These are phyloP conservation scores for Harpagus bidentatus DNA, from an alignment of 2,113 vertebrate species.

Conservation along the genomic window DNA sequence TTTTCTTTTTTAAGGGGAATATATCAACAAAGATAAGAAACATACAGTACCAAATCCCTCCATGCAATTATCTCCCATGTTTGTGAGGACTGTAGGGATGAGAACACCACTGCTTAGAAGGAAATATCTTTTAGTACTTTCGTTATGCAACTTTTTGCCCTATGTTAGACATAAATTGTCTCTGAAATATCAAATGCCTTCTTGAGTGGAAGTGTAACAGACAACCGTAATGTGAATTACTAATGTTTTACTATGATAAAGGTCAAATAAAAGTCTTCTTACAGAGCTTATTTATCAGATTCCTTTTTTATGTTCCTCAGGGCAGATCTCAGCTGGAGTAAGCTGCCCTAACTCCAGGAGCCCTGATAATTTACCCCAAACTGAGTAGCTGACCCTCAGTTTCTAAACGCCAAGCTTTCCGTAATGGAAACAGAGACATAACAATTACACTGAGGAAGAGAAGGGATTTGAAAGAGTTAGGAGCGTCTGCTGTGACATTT, in stretches of 20 bases:
- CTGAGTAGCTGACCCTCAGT: background rate
- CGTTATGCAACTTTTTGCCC: background rate
- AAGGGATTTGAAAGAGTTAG: background rate
- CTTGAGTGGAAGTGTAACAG: background rate
- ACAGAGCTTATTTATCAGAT: background rate
- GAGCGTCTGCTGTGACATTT: constrained; percentile 6
- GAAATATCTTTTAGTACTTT: background rate
- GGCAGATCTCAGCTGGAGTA: background rate
- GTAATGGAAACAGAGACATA: background rate
- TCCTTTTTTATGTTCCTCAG: background rate
- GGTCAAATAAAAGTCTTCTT: background rate
- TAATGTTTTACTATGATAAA: background rate
- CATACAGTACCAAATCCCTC: background rate
- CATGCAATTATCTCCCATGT: background rate
- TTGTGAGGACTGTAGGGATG: background rate
- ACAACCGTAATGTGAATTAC: background rate
- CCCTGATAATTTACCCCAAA: background rate
- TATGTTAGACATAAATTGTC: background rate
- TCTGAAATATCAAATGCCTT: background rate
- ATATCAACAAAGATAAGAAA: background rate
- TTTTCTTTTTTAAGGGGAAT: background rate
- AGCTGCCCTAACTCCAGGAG: background rate
- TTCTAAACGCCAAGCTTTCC: background rate
- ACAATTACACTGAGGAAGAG: background rate
- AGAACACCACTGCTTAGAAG: background rate